Conservation (phyloP, 2,797 vertebrate genomes). For the Antennarius maculatus region DNA sequence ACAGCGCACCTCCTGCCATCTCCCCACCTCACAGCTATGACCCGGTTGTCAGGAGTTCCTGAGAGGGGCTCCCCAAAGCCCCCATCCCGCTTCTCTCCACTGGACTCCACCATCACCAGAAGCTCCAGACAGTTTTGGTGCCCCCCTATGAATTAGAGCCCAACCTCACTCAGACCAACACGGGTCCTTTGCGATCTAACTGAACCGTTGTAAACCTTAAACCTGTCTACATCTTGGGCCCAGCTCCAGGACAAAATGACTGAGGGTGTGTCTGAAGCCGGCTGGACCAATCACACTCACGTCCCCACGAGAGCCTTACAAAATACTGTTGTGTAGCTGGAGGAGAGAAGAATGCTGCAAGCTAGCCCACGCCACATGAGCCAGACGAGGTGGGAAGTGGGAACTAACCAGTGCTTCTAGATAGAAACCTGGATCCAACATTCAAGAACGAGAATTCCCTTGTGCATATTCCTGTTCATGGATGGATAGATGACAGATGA, state of each 20-base stretch:
- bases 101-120: slow-evolving; percentile 23
- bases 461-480: no score
- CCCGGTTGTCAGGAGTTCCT: slow-evolving; percentile 45
- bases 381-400: no score
- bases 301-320: no score
- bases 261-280: neutral
- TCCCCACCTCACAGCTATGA: slow-evolving; percentile 39
- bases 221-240: neutral
- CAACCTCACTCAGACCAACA: neutral
- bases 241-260: neutral
- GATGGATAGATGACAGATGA: no score
- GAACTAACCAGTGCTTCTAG: no score
- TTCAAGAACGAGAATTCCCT: no score
- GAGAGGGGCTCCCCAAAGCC: slow-evolving; percentile 35
- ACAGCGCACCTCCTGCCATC: slow-evolving; percentile 51
- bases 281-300: no score
- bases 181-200: neutral
- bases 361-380: no score
- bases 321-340: no score
- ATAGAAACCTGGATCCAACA: no score
- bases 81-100: slow-evolving; percentile 15
- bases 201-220: neutral
- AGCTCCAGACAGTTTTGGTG: neutral
- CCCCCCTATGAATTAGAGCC: neutral
- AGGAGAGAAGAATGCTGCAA: no score